A percentile compares a stretch with the other conserved stretches of the same genome.
phyloP scores from a whole-genome alignment of 2,113 vertebrate genomes.

The Neodon shergylaensis region DNA sequence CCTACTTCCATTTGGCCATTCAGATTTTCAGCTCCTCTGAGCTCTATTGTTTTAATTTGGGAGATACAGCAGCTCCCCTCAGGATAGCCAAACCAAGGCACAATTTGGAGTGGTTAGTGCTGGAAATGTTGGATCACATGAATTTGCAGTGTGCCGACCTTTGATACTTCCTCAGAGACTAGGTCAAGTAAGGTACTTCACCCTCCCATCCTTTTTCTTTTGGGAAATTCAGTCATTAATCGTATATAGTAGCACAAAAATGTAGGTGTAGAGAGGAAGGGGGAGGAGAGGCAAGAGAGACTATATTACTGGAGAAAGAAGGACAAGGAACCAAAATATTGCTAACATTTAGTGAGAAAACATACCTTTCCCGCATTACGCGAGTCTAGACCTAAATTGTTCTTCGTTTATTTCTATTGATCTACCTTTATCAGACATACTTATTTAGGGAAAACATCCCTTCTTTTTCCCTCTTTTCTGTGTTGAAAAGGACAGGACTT shows the following conservation, averaged over 20 bases:
- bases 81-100: not conserved
- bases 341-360: slow-evolving; percentile 51
- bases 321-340: slow-evolving; percentile 67
- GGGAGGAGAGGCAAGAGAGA: not conserved
- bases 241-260: not conserved
- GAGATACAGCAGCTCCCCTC: not conserved
- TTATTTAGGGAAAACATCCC: not conserved
- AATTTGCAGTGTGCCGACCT: not conserved
- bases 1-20: not conserved
- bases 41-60: not conserved
- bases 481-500: not conserved
- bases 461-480: not conserved
- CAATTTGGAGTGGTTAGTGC: not conserved
- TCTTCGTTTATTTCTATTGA: slow-evolving; percentile 61
- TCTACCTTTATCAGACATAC: slow-evolving; percentile 53
- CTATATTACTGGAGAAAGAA: not conserved
- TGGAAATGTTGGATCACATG: not conserved
- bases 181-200: not conserved
- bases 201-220: not conserved
- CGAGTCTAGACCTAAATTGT: slow-evolving; percentile 55
- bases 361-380: slow-evolving; percentile 42
- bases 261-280: not conserved
- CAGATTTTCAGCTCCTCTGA: not conserved
- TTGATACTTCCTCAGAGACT: slow-evolving; percentile 38
- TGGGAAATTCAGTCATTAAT: slow-evolving; percentile 62